Evolutionary conservation across 2,888 invertebrate genomes (phyloP).

Genomic region (Ennomos quercinarius): DNA sequence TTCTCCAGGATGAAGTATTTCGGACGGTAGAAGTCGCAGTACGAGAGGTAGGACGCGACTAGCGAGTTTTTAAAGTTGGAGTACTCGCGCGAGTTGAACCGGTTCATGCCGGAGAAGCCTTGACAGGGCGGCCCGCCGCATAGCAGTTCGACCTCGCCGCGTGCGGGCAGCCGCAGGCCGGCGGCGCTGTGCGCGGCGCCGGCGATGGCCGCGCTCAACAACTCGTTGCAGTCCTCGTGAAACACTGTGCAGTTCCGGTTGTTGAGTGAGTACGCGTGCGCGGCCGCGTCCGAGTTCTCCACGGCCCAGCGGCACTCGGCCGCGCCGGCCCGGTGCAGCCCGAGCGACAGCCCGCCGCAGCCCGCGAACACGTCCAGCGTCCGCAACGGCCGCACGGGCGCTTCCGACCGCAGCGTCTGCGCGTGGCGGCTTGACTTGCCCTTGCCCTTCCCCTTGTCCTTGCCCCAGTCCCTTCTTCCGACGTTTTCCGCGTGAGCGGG

Average conservation of each 20-base stretch:
- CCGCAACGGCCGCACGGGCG: conserved; percentile 81
- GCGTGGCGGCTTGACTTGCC: conserved; percentile 79
- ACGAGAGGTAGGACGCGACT: conserved; percentile 92
- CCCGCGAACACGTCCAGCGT: conserved; percentile 94
- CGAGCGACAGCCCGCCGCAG: conserved; percentile 93
- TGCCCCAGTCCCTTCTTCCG: conserved; percentile 86
- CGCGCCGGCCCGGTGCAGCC: conserved; percentile 88
- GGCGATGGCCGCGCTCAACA: conserved; percentile 89
- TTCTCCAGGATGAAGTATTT: conserved; percentile 94
- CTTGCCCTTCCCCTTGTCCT: conserved; percentile 73
- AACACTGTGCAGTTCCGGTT: conserved; percentile 90
- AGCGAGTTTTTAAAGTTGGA: conserved; percentile 94
- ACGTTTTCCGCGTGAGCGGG: conserved; percentile 85
- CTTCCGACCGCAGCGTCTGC: conserved; percentile 48
- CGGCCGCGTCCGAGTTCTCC: conserved; percentile 91
- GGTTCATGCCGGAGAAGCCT: conserved; percentile 95
- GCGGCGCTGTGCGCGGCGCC: conserved; percentile 79
- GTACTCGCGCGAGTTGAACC: conserved; percentile 93
- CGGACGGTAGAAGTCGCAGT: conserved; percentile 94
- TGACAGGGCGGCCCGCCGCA: conserved; percentile 96
- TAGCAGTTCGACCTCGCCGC: conserved; percentile 92
- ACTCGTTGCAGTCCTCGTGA: conserved; percentile 92
- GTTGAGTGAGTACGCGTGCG: conserved; percentile 91
- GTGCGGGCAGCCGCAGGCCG: conserved; percentile 87
- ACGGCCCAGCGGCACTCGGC: conserved; percentile 92